Evolutionary conservation across 2,113 vertebrate species (phyloP).

Genomic region (Tichodroma muraria): DNA sequence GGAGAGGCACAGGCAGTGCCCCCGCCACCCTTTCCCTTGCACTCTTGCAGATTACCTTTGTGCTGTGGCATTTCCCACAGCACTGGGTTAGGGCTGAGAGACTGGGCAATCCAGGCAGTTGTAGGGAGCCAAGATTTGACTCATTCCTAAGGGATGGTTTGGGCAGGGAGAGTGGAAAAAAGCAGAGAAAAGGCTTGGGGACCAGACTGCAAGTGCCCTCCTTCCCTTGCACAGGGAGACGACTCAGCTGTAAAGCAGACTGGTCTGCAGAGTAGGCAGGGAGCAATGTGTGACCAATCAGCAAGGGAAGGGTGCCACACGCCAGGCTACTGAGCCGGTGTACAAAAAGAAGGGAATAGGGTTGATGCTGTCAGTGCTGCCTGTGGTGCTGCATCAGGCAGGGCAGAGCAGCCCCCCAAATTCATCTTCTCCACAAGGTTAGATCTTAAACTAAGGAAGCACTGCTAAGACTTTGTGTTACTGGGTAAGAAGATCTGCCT

Average conservation of each 20-base stretch:
- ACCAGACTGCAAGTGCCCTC: not conserved
- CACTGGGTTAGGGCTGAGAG: not conserved
- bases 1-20: not conserved
- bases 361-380: not conserved
- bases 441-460: not conserved
- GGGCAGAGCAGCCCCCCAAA: not conserved
- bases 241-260: not conserved
- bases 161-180: not conserved
- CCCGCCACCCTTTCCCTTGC: not conserved
- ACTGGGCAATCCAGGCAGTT: not conserved
- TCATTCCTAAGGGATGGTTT: not conserved
- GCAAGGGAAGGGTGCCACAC: not conserved
- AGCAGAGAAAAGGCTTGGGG: not conserved
- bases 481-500: not conserved
- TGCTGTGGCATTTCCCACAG: not conserved
- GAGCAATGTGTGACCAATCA: not conserved
- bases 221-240: not conserved
- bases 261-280: not conserved
- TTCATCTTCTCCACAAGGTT: not conserved
- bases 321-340: not conserved
- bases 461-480: not conserved
- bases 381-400: rapidly evolving
- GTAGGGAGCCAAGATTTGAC: not conserved
- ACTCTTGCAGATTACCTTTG: not conserved
- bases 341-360: not conserved